A percentile compares a stretch with the other conserved stretches of the same genome.
Evolutionary conservation across 1,140 invertebrate genomes (phyloP).

Genomic region (Zaprionus kolodkinae): DNA sequence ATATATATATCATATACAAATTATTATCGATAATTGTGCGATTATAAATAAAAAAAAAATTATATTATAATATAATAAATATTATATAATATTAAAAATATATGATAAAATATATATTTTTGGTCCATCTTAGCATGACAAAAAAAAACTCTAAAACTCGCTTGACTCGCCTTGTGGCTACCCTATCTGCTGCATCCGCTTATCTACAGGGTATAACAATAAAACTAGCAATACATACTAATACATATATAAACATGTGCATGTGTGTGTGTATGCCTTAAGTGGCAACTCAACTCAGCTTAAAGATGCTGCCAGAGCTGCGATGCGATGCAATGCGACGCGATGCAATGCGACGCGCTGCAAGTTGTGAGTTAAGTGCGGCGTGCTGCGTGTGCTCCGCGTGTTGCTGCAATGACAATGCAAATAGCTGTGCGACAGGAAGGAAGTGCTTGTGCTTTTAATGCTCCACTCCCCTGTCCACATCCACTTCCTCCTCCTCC

Average conservation of each 20-base stretch:
- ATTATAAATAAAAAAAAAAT: no score
- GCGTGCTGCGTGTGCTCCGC: not conserved
- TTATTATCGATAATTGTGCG: no score
- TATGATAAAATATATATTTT: not conserved
- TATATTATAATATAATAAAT: not conserved
- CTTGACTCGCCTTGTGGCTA: not conserved
- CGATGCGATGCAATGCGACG: slow-evolving; percentile 2
- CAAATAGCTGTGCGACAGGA: slow-evolving; percentile 37
- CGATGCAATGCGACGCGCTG: not conserved
- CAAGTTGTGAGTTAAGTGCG: slow-evolving; percentile 4
- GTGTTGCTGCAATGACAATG: slow-evolving; percentile 30
- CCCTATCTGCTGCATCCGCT: not conserved
- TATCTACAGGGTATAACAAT: slow-evolving; percentile 7
- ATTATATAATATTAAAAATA: no score
- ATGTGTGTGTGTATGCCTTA: slow-evolving; percentile 13
- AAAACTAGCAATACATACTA: not conserved
- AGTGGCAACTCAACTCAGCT: slow-evolving; percentile 11
- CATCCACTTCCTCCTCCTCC: not conserved
- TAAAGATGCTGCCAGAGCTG: slow-evolving; percentile 16
- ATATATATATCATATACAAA: no score
- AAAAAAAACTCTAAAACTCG: not conserved
- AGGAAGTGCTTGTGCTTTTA: slow-evolving; percentile 43
- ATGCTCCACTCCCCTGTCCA: slow-evolving; percentile 6
- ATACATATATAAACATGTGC: not conserved
- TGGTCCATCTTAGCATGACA: not conserved